These are phyloP conservation scores for Olivierus martensii DNA, from an alignment of 1,140 invertebrate species.

Conservation along the genomic window DNA sequence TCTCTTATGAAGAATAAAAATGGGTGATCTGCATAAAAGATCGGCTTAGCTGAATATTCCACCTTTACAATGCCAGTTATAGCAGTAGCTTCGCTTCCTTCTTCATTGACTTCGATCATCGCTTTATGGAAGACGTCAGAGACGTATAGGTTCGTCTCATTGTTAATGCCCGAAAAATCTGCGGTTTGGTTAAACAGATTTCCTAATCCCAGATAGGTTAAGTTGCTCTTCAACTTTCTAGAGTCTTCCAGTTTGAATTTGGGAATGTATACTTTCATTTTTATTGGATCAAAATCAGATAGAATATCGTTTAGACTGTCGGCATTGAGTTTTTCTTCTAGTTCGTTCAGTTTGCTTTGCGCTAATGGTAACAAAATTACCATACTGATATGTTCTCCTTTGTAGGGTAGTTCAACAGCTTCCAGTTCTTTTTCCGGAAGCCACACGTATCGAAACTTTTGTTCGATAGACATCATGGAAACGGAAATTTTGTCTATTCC, in stretches of 20 bases:
- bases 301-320: slow-evolving; percentile 16
- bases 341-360: slow-evolving; percentile 5
- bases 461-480: background rate
- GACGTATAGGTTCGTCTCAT: slow-evolving; percentile 35
- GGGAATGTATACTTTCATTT: slow-evolving; percentile 51
- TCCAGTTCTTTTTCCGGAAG: background rate
- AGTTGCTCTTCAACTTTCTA: slow-evolving; percentile 41
- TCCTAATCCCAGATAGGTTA: slow-evolving; percentile 50
- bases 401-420: background rate
- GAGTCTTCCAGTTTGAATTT: slow-evolving; percentile 60
- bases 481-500: background rate
- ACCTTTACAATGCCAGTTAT: slow-evolving; percentile 41
- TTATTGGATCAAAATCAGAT: slow-evolving; percentile 14
- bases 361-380: slow-evolving; percentile 26
- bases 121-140: slow-evolving; percentile 57
- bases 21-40: slow-evolving; percentile 54
- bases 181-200: slow-evolving; percentile 48
- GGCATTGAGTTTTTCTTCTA: slow-evolving; percentile 22
- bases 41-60: slow-evolving; percentile 17
- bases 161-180: slow-evolving; percentile 46
- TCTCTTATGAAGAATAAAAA: slow-evolving; percentile 57
- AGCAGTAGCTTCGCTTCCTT: slow-evolving; percentile 57
- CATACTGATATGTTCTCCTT: slow-evolving; percentile 28
- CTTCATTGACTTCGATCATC: slow-evolving; percentile 62
- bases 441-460: background rate